Conservation (phyloP, 2,888 invertebrate genomes). For the Scotopteryx bipunctaria region DNA sequence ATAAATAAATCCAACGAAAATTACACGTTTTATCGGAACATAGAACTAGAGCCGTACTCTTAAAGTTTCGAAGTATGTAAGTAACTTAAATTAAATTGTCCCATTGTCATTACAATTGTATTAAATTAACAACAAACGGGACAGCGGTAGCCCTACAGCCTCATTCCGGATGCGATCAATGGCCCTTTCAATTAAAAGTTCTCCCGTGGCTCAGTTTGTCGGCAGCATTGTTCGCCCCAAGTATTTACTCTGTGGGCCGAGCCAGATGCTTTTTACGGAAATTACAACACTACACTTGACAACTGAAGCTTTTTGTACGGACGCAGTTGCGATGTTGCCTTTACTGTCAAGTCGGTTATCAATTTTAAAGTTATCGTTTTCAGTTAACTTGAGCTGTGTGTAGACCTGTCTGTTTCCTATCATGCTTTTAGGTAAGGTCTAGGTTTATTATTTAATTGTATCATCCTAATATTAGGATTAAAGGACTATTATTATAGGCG, state of each 20-base stretch:
- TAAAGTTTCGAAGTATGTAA: slow-evolving; percentile 22
- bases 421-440: no score
- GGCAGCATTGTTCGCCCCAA: slow-evolving; percentile 46
- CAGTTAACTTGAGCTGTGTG: no score
- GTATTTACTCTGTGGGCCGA: slow-evolving; percentile 18
- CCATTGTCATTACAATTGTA: slow-evolving; percentile 28
- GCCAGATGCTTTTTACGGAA: slow-evolving; percentile 49
- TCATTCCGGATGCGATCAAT: slow-evolving; percentile 58
- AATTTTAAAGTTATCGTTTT: neutral
- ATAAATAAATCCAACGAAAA: neutral
- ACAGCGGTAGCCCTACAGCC: slow-evolving; percentile 37
- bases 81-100: slow-evolving; percentile 22
- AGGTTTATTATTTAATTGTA: no score
- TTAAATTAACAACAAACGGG: slow-evolving; percentile 29
- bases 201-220: slow-evolving; percentile 47
- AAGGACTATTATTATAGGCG: no score
- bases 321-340: slow-evolving; percentile 3
- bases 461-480: no score
- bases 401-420: no score
- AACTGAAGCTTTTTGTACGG: slow-evolving; percentile 20
- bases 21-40: neutral
- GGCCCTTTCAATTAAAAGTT: slow-evolving; percentile 74
- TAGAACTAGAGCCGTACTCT: neutral
- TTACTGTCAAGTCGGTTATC: slow-evolving; percentile 2
- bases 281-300: slow-evolving; percentile 45